phyloP scores from a whole-genome alignment of 2,888 invertebrate genomes.

The Eutolmus rufibarbis region DNA sequence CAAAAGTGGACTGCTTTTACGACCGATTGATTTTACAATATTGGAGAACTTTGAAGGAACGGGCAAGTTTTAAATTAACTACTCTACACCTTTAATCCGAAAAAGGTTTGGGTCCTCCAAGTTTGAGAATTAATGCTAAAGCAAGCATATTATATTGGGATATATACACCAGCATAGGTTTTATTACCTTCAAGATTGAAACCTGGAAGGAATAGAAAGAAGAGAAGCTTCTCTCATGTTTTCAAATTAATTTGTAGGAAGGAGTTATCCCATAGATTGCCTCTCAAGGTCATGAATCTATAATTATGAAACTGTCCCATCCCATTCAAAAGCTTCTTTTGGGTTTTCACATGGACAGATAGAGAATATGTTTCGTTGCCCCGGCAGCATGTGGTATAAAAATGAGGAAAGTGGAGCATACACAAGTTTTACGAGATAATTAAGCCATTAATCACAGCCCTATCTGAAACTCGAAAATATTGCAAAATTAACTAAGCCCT shows the following conservation, averaged over 20 bases:
- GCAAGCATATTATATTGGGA: background rate
- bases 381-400: background rate
- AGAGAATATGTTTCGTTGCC: background rate
- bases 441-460: slow-evolving; percentile 6
- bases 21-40: background rate
- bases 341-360: background rate
- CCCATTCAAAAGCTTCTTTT: background rate
- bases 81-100: background rate
- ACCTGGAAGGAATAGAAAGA: background rate
- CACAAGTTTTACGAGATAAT: background rate
- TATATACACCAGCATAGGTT: background rate
- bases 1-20: background rate
- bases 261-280: background rate
- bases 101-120: background rate
- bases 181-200: background rate
- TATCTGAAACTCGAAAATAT: slow-evolving; percentile 25
- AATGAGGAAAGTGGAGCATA: background rate
- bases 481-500: slow-evolving; percentile 11
- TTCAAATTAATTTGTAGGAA: background rate
- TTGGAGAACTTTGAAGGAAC: background rate
- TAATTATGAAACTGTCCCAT: background rate
- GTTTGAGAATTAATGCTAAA: background rate
- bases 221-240: background rate
- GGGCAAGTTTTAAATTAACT: background rate
- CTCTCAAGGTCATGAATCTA: background rate